Evolutionary conservation across 2,113 vertebrate genomes (phyloP).

Genomic region (Perca fluviatilis): DNA sequence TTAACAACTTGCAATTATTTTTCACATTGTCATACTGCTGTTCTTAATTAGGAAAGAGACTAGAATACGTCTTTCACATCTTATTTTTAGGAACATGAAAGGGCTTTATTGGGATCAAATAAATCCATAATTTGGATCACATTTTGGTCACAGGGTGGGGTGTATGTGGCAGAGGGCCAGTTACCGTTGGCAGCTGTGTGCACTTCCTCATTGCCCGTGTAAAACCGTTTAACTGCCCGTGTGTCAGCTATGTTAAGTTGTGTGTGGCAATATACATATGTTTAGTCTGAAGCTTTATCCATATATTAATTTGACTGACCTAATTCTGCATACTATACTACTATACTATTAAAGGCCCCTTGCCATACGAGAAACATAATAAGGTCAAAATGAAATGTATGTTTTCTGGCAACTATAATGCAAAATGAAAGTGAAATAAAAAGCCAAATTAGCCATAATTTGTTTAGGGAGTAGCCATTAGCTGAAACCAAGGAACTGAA

Average conservation of each 20-base stretch:
- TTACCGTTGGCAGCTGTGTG: conserved; percentile 31
- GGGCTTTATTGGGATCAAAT: neutral
- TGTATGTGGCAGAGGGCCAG: conserved; percentile 17
- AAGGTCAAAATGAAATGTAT: neutral
- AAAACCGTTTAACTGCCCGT: conserved; percentile 15
- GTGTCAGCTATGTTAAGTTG: neutral
- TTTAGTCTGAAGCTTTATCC: neutral
- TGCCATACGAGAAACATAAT: neutral
- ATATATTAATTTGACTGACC: neutral
- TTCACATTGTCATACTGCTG: neutral
- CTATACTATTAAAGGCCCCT: neutral
- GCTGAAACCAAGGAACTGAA: conserved; percentile 16
- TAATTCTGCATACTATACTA: neutral
- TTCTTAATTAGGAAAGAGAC: neutral
- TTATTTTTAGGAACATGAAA: neutral
- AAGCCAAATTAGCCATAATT: neutral
- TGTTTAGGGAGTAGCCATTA: conserved; percentile 18
- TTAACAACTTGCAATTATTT: neutral
- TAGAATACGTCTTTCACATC: neutral
- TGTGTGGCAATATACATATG: neutral
- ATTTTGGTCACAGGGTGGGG: neutral
- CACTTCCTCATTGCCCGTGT: conserved; percentile 43
- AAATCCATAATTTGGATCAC: neutral
- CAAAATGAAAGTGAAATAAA: neutral
- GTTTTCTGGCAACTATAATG: neutral